A percentile compares a stretch with the other conserved stretches of the same genome.
phyloP scores from a whole-genome alignment of 1,140 invertebrate genomes.

The Apis laboriosa region DNA sequence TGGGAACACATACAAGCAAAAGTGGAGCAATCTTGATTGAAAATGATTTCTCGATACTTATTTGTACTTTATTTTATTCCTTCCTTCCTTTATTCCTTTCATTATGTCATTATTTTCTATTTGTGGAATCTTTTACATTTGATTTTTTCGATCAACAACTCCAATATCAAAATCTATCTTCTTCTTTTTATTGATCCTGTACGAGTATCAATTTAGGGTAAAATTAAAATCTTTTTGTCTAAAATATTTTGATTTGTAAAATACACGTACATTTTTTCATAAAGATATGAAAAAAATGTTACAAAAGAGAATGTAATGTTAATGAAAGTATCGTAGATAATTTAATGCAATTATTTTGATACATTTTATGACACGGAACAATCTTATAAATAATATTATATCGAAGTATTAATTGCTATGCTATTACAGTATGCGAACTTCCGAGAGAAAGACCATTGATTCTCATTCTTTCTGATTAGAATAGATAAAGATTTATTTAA shows the following conservation, averaged over 20 bases:
- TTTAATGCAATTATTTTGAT: not conserved
- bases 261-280: too few relatives aligned
- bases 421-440: conserved; percentile 28
- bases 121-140: not conserved
- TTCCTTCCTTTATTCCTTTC: not conserved
- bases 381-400: not conserved
- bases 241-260: too few relatives aligned
- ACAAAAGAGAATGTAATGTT: not conserved
- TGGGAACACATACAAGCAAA: not conserved
- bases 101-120: not conserved
- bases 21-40: conserved; percentile 6
- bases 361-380: not conserved
- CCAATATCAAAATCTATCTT: not conserved
- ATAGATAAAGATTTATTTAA: too few relatives aligned
- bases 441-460: conserved; percentile 77
- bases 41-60: not conserved
- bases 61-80: not conserved
- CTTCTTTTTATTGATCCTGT: not conserved
- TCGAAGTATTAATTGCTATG: conserved; percentile 31
- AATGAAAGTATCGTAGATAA: not conserved
- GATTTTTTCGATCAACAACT: too few relatives aligned
- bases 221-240: too few relatives aligned
- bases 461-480: conserved; percentile 36
- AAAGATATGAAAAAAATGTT: not conserved
- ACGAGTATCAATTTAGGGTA: not conserved